These are phyloP conservation scores for Euspilapteryx auroguttella DNA, from an alignment of 2,888 invertebrate genomes.

Conservation along the genomic window DNA sequence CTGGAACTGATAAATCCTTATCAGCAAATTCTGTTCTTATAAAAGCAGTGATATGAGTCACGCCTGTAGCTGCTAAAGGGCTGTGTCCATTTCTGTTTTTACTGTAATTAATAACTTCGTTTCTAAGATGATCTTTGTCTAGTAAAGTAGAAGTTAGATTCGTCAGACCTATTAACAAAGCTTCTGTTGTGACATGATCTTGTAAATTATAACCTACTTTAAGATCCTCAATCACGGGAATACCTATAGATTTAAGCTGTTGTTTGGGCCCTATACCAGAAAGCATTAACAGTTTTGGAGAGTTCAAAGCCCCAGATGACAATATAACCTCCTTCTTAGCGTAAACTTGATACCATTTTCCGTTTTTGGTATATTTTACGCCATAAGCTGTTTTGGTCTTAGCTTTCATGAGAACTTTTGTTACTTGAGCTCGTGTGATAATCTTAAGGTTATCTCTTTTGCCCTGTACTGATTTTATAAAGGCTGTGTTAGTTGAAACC, in stretches of 20 bases:
- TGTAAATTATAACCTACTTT: constrained; percentile 75
- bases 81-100: constrained; percentile 23
- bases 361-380: constrained; percentile 21
- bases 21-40: constrained; percentile 56
- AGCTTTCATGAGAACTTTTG: constrained; percentile 55
- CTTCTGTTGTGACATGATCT: constrained; percentile 64
- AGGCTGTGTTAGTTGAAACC: constrained; percentile 64
- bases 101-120: constrained; percentile 32
- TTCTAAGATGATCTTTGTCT: constrained; percentile 21
- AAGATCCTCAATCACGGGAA: constrained; percentile 60
- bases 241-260: constrained; percentile 40
- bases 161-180: constrained; percentile 51
- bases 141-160: constrained; percentile 51
- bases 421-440: constrained; percentile 50
- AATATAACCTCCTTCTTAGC: constrained; percentile 63
- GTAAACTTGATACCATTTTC: constrained; percentile 13
- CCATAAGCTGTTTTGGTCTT: constrained; percentile 20
- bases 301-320: constrained; percentile 61
- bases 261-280: constrained; percentile 65
- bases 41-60: constrained; percentile 61
- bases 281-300: constrained; percentile 64
- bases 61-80: constrained; percentile 54
- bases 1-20: constrained; percentile 53
- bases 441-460: constrained; percentile 48
- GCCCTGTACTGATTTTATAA: constrained; percentile 62